Evolutionary conservation across 1,140 invertebrate species (phyloP).

Genomic region (Macrobrachium nipponense): DNA sequence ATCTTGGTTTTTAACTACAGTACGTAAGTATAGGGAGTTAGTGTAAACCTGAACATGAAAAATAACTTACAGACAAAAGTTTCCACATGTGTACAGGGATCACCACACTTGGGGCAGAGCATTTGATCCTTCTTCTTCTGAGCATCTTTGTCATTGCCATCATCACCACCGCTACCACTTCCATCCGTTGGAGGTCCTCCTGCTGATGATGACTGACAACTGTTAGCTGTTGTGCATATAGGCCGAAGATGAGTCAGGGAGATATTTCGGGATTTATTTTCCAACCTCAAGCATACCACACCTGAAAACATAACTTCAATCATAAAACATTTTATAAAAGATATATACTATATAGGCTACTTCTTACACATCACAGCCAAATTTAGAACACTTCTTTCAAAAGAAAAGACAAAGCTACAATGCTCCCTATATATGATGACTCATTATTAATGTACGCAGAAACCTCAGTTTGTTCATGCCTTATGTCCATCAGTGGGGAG

Average conservation of each 20-base stretch:
- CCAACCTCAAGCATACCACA: constrained; percentile 19
- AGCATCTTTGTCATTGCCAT: constrained; percentile 41
- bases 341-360: no score
- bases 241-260: constrained; percentile 22
- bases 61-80: constrained; percentile 89
- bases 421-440: no score
- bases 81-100: constrained; percentile 95
- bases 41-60: neutral
- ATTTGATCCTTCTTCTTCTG: constrained; percentile 53
- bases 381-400: no score
- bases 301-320: neutral
- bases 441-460: no score
- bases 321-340: no score
- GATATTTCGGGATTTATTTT: neutral
- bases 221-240: neutral
- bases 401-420: no score
- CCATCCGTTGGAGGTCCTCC: constrained; percentile 46
- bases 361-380: no score
- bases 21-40: no score
- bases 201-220: constrained; percentile 38
- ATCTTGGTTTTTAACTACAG: no score
- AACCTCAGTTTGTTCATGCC: no score
- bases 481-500: no score
- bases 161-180: constrained; percentile 29
- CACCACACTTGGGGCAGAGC: constrained; percentile 92